These are phyloP conservation scores for Enteromius afrohamiltoni DNA, from an alignment of 2,797 vertebrate genomes.

Conservation along the genomic window DNA sequence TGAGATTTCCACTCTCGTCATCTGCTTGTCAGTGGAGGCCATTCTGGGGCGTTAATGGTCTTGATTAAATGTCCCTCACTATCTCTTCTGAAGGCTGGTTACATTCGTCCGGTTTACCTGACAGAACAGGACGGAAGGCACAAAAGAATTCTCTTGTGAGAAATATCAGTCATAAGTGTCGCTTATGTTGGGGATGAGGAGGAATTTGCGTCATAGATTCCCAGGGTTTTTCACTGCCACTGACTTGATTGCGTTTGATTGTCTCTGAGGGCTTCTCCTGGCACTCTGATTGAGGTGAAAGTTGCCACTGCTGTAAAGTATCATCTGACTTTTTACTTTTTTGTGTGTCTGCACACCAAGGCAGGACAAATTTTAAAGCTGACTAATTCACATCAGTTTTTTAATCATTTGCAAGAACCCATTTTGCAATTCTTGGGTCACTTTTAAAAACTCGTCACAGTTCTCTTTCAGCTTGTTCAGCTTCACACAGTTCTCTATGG, in stretches of 20 bases:
- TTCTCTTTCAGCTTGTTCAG: background rate
- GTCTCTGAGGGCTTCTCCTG: conserved; percentile 30
- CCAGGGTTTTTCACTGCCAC: conserved; percentile 11
- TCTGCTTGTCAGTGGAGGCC: conserved; percentile 32
- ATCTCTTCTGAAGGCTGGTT: background rate
- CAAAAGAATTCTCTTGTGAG: conserved; percentile 2
- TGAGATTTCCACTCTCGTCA: conserved; percentile 42
- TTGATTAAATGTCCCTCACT: conserved; percentile 50
- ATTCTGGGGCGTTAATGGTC: conserved; percentile 52
- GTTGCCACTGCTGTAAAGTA: background rate
- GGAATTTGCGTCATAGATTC: conserved; percentile 26
- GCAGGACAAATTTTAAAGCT: background rate
- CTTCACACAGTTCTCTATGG: background rate
- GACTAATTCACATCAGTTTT: background rate
- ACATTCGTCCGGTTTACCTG: background rate
- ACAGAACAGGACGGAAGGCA: background rate
- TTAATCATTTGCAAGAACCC: background rate
- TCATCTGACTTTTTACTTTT: background rate
- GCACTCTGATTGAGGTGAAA: conserved; percentile 38
- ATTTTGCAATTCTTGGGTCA: background rate
- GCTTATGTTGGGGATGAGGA: background rate
- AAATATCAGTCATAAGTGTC: conserved; percentile 21
- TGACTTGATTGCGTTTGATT: conserved; percentile 29
- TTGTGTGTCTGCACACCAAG: background rate
- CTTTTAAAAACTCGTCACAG: background rate